Evolutionary conservation across 2,888 invertebrate species (phyloP).

Genomic region (Abrostola tripartita): DNA sequence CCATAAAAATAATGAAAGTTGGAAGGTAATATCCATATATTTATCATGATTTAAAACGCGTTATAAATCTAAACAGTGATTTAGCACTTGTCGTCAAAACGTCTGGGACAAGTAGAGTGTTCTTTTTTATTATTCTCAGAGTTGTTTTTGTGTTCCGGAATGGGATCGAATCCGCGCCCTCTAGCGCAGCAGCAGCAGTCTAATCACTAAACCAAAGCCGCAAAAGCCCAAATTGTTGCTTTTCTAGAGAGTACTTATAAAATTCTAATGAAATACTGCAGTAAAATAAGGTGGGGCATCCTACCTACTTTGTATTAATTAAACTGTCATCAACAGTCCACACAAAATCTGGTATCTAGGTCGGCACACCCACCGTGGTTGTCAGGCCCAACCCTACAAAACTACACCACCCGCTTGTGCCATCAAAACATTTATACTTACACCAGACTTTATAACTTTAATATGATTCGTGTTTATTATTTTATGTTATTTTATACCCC

Average conservation of each 20-base stretch:
- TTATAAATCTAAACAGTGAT: background rate
- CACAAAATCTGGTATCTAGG: constrained; percentile 71
- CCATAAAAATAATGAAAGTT: constrained; percentile 46
- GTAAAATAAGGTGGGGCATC: constrained; percentile 53
- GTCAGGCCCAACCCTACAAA: constrained; percentile 51
- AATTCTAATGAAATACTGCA: background rate
- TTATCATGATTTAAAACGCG: background rate
- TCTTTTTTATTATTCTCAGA: too few species aligned
- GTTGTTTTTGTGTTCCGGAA: too few species aligned
- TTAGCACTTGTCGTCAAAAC: too few species aligned
- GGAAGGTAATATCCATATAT: background rate
- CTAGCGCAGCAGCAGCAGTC: too few species aligned
- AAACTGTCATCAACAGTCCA: constrained; percentile 65
- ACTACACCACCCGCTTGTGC: constrained; percentile 21
- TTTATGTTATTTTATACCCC: background rate
- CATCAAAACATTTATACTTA: constrained; percentile 24
- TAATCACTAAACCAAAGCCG: too few species aligned
- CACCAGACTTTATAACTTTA: constrained; percentile 11
- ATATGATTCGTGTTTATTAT: constrained; percentile 6
- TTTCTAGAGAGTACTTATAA: background rate
- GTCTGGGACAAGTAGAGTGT: too few species aligned
- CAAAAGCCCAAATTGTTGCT: background rate
- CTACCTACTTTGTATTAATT: constrained; percentile 65
- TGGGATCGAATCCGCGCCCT: too few species aligned
- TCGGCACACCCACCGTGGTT: constrained; percentile 70